Conservation (phyloP, 2,113 vertebrate genomes). For the Crotalus horridus region DNA sequence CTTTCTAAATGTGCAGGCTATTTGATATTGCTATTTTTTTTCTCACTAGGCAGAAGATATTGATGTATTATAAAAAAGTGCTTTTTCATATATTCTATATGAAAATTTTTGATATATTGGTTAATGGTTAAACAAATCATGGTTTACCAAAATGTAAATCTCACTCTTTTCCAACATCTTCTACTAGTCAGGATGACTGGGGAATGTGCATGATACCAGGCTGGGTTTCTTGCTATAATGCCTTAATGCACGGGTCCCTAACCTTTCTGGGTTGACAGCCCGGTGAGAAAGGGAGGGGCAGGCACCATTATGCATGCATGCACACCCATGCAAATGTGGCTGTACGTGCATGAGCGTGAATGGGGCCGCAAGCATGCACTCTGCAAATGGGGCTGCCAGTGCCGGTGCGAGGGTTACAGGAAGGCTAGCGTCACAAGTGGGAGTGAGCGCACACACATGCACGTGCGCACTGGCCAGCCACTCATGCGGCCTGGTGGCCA, state of each 20-base stretch:
- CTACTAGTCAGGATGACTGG: not conserved
- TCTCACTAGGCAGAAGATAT: not conserved
- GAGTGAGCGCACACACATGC: no score
- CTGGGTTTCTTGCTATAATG: not conserved
- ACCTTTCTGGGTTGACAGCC: no score
- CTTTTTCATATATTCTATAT: not conserved
- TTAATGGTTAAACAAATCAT: not conserved
- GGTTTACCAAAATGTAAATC: not conserved
- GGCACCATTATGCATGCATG: no score
- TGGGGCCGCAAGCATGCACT: no score
- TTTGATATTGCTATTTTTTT: not conserved
- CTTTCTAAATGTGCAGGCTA: not conserved
- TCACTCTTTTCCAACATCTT: not conserved
- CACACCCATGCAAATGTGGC: no score
- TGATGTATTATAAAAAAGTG: not conserved
- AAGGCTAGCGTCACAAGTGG: no score
- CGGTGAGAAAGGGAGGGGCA: no score
- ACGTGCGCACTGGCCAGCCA: no score
- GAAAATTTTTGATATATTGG: not conserved
- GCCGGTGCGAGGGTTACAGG: no score
- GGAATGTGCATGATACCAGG: not conserved
- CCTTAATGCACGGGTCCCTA: not conserved
- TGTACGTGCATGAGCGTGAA: no score
- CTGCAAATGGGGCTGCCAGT: no score
- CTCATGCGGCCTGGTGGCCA: no score